phyloP scores from a whole-genome alignment of 2,888 invertebrate genomes.

The Eristalis intricaria region DNA sequence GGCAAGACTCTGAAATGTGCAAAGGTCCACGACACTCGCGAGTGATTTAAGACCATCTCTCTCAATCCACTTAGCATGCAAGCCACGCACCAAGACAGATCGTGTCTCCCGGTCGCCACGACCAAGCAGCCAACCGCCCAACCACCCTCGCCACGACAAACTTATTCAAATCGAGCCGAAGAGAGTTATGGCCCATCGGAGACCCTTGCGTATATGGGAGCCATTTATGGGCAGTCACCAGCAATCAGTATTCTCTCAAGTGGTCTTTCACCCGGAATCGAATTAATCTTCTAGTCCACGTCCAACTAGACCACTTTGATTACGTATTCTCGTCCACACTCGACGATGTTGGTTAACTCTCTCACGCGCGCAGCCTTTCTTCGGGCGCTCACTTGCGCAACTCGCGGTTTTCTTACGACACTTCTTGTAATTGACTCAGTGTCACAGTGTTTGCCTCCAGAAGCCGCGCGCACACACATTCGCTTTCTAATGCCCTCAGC shows the following conservation, averaged over 20 bases:
- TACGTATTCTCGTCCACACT: slow-evolving; percentile 8
- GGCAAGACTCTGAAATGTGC: background rate
- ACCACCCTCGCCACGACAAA: background rate
- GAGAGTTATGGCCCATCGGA: background rate
- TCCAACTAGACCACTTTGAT: slow-evolving; percentile 12
- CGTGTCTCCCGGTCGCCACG: background rate
- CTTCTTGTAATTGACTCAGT: background rate
- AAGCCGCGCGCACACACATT: background rate
- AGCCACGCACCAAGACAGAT: background rate
- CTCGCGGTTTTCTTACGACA: slow-evolving; percentile 5
- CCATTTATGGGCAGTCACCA: background rate
- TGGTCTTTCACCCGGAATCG: slow-evolving; percentile 23
- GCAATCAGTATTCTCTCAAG: background rate
- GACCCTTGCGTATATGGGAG: background rate
- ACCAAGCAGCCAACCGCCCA: background rate
- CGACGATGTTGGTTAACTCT: background rate
- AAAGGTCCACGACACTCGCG: background rate
- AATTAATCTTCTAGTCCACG: slow-evolving; percentile 22
- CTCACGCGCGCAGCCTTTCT: background rate
- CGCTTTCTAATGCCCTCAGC: slow-evolving; percentile 22
- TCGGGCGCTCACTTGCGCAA: background rate
- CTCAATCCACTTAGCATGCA: background rate
- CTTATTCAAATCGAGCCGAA: background rate
- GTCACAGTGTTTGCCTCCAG: background rate
- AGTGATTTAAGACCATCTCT: background rate